phyloP scores from a whole-genome alignment of 2,888 invertebrate species.

The Ecdyonurus torrentis region DNA sequence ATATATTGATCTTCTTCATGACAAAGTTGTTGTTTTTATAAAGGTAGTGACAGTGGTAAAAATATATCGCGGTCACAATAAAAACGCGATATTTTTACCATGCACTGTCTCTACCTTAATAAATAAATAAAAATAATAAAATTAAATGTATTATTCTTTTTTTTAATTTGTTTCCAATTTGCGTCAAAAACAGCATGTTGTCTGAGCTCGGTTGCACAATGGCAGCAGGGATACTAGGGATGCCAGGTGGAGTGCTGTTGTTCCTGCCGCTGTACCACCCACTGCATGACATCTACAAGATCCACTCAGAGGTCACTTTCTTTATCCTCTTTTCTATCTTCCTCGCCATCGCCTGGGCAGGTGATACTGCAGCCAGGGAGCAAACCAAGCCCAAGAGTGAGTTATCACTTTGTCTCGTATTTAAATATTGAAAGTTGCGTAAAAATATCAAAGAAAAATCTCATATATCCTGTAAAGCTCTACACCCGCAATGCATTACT shows the following conservation, averaged over 20 bases:
- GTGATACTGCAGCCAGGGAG: constrained; percentile 33
- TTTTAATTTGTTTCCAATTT: too few species aligned
- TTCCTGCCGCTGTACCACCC: constrained; percentile 62
- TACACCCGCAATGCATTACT: too few species aligned
- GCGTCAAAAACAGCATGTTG: background rate
- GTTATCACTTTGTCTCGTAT: too few species aligned
- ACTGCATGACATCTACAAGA: constrained; percentile 45
- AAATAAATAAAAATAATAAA: too few species aligned
- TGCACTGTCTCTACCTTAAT: too few species aligned
- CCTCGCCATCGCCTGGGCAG: constrained; percentile 38
- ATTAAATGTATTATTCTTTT: background rate
- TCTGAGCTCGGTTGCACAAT: constrained; percentile 22
- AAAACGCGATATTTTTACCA: too few species aligned
- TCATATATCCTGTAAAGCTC: too few species aligned
- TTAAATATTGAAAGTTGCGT: background rate
- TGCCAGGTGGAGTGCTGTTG: constrained; percentile 53
- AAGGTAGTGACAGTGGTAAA: too few species aligned
- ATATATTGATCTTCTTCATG: too few species aligned
- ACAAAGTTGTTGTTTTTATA: too few species aligned
- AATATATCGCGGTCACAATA: too few species aligned
- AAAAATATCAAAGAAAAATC: too few species aligned
- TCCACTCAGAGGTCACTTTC: constrained; percentile 57
- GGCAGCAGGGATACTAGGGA: constrained; percentile 44
- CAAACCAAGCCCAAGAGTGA: constrained; percentile 2
- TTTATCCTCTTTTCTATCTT: constrained; percentile 44